Base-by-base conservation (phyloP, 2,797 vertebrate species). In the Saguinus oedipus region DNA sequence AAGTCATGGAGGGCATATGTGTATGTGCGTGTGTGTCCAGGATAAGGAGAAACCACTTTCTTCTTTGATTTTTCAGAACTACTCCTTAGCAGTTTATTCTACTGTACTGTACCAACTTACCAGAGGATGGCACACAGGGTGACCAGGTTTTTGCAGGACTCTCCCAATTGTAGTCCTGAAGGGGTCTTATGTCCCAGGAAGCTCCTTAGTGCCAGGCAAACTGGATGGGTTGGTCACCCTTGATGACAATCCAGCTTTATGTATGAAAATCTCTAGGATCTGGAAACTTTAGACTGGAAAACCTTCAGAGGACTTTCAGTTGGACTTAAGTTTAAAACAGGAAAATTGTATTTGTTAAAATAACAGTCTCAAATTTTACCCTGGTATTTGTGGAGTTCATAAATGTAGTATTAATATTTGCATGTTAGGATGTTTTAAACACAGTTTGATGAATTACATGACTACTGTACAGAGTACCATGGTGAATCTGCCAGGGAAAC, bases 281-380 rank as follows among this genome's bases (percentile, higher is more conserved):
- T 36, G 26, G 55, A 78, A 81, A 74, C 57, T 12, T 72, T 5
- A 33, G 3, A 19, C 7, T 88, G n/a, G 89, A 78, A 70, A 72
- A 50, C 17, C 75, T 72, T 85, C 74, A 79, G 53, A 59, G 14
- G n/a, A 59, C 7, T 39, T 84, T n/a, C 55, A 88, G 30, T 24
- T 55, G 53, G 70, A 26, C 50, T 46, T 59, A 88, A 83, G n/a
- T 80, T 61, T 75, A 84, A 36, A 7, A 61, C 12, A 76, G 24
- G n/a, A 75, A 92, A 88, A 94, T 80, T 64, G 27, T 80, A 11
- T 57, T 84, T 94, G 24, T 84, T 88, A 84, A 88, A 94, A 78
- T 64, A 50, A 42, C 14, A 61, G 19, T 74, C 53, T 92, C 70
- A 33, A 15, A 50, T 70, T 79, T 36, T 53, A 64, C 24, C n/a